These are phyloP conservation scores for Aegithalos caudatus DNA, from an alignment of 2,113 vertebrate genomes.

Conservation along the genomic window DNA sequence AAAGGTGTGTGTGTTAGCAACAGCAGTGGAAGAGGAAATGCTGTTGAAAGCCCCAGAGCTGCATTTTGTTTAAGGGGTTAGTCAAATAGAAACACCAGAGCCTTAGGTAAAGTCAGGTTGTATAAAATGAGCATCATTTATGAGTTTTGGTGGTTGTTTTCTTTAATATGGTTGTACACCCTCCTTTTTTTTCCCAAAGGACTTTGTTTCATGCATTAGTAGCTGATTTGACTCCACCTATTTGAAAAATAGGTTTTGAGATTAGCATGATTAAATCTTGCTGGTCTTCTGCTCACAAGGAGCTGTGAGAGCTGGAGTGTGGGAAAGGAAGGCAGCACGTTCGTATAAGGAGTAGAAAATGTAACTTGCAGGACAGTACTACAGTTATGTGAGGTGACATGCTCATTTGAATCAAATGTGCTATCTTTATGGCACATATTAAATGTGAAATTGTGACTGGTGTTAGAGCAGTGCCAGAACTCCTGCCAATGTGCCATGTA, in stretches of 20 bases:
- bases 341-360: neutral
- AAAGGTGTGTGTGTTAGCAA: neutral
- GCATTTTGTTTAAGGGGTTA: neutral
- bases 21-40: neutral
- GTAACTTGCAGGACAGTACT: neutral
- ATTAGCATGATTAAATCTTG: neutral
- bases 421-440: neutral
- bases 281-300: neutral
- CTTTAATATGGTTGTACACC: neutral
- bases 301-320: neutral
- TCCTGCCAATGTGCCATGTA: conserved; percentile 40
- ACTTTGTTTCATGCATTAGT: neutral
- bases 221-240: neutral
- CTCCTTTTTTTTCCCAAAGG: neutral
- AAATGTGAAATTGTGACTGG: conserved; percentile 39
- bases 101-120: neutral
- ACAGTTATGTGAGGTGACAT: neutral
- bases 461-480: conserved; percentile 21
- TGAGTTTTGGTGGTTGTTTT: rapidly evolving
- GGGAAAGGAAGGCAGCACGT: neutral
- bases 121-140: neutral
- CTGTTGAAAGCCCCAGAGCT: neutral
- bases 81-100: neutral
- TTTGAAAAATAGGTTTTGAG: neutral
- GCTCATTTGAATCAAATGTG: conserved; percentile 18